These are phyloP conservation scores for Brotula barbata DNA, from an alignment of 2,797 vertebrate species.

Conservation along the genomic window DNA sequence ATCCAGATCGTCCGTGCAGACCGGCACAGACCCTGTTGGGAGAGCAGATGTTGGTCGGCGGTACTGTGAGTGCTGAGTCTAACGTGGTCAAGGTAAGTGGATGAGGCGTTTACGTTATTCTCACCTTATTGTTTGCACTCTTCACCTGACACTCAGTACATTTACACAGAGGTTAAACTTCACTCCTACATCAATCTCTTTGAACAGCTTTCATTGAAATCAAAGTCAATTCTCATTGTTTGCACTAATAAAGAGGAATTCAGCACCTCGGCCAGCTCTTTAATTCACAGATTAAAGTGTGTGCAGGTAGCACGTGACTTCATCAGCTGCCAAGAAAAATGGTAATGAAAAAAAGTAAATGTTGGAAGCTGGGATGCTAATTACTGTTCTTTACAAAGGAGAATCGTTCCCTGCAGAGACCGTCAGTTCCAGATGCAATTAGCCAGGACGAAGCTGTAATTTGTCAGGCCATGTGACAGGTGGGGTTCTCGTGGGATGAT, in stretches of 20 bases:
- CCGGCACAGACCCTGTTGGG: slow-evolving; percentile 31
- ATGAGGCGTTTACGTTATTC: neutral
- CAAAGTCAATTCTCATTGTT: neutral
- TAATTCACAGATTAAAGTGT: slow-evolving; percentile 32
- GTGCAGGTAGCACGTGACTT: slow-evolving; percentile 10
- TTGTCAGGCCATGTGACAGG: slow-evolving; percentile 35
- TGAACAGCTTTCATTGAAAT: neutral
- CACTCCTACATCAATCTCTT: too few species aligned
- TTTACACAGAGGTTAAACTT: too few species aligned
- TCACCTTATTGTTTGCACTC: too few species aligned
- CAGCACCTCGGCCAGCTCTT: slow-evolving; percentile 15
- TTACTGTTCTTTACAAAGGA: slow-evolving; percentile 41
- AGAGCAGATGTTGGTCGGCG: slow-evolving; percentile 35
- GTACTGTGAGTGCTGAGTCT: slow-evolving; percentile 28
- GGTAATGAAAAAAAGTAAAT: slow-evolving; percentile 45
- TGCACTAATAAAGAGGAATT: neutral
- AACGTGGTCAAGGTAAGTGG: slow-evolving; percentile 78
- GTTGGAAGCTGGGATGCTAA: slow-evolving; percentile 26
- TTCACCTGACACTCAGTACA: too few species aligned
- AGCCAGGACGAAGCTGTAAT: slow-evolving; percentile 43
- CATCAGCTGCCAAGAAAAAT: slow-evolving; percentile 22
- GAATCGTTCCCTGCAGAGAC: slow-evolving; percentile 29
- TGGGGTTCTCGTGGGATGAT: neutral
- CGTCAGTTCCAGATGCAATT: slow-evolving; percentile 59
- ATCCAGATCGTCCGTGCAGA: neutral